phyloP scores from a whole-genome alignment of 2,113 vertebrate species.

The Megaptera novaeangliae region DNA sequence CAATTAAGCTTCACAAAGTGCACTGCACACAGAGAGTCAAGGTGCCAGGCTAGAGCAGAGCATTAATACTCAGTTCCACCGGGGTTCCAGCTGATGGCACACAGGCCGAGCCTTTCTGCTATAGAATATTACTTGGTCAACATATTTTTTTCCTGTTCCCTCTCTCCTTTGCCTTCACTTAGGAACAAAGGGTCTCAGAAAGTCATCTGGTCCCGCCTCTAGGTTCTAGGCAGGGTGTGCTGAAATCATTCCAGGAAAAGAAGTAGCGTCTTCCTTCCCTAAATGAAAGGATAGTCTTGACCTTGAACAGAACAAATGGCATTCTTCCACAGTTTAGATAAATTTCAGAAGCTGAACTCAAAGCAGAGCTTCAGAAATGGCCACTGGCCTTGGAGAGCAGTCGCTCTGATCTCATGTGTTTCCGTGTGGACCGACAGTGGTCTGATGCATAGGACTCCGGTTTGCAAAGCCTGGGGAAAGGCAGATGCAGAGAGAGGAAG shows the following conservation, averaged over 20 bases:
- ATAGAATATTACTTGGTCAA: neutral
- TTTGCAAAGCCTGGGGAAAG: neutral
- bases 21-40: neutral
- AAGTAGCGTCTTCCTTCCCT: neutral
- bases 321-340: neutral
- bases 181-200: neutral
- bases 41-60: neutral
- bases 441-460: neutral
- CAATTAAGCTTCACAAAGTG: slow-evolving; percentile 56
- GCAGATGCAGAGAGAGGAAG: neutral
- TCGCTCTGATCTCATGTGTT: neutral
- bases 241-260: neutral
- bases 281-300: neutral
- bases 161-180: neutral
- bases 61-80: neutral
- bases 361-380: neutral
- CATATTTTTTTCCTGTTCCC: neutral
- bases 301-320: neutral
- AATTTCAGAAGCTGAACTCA: neutral
- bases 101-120: neutral
- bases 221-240: neutral
- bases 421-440: neutral
- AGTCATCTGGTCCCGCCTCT: neutral
- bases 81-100: neutral
- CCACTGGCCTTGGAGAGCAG: neutral